A percentile compares a stretch with the other conserved stretches of the same genome.
Evolutionary conservation across 2,888 invertebrate species (phyloP).

Genomic region (Eupithecia exiguata): DNA sequence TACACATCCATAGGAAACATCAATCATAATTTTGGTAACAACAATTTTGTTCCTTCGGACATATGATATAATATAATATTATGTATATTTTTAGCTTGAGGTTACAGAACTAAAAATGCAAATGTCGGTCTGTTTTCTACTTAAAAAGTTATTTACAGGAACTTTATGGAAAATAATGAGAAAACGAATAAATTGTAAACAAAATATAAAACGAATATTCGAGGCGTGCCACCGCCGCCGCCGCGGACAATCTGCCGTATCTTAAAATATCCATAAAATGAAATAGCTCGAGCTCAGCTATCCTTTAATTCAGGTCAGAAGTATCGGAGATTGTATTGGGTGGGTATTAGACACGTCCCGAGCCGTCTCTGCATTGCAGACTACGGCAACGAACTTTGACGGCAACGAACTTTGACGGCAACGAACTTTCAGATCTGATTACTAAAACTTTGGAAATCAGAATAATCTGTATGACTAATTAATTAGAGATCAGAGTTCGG

Average conservation of each 20-base stretch:
- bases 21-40: too few relatives aligned
- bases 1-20: too few relatives aligned
- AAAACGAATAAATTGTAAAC: background rate
- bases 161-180: background rate
- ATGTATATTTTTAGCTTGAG: too few relatives aligned
- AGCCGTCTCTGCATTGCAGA: constrained; percentile 41
- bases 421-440: constrained; percentile 7
- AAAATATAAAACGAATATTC: background rate
- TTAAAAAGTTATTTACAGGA: background rate
- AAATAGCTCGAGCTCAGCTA: constrained; percentile 17
- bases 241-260: constrained; percentile 1
- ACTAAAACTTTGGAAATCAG: background rate
- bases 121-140: background rate
- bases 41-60: too few relatives aligned
- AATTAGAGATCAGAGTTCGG: background rate
- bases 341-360: constrained; percentile 34
- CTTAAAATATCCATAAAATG: constrained; percentile 20
- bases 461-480: background rate
- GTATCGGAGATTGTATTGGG: constrained; percentile 28
- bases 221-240: background rate
- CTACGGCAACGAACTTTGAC: constrained; percentile 16
- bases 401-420: constrained; percentile 13
- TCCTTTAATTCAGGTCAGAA: constrained; percentile 35
- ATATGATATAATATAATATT: too few relatives aligned
- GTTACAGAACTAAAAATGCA: background rate